Evolutionary conservation across 1,140 invertebrate species (phyloP), one percentile per base, ranked within the genome.

Genomic region (Streblospio benedicti): DNA sequence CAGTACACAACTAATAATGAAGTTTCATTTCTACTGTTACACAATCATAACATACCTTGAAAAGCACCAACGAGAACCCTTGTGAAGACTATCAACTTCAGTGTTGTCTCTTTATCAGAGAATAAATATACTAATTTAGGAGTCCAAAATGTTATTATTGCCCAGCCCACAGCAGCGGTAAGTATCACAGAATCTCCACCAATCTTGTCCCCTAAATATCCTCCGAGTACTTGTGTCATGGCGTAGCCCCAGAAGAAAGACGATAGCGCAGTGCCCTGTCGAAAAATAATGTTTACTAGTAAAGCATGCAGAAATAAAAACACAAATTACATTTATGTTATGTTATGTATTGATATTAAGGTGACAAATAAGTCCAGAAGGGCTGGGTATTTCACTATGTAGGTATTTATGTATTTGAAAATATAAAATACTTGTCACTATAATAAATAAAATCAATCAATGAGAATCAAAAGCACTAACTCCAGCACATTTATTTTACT

Each of bases 191-290:
- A 79, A 68, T 87, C 85, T 0, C 86, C 87, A 27, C 86, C 86
- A 59, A 85, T 80, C 41, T 78, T 76, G 70, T 88, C 86, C 62
- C 85, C 86, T 12, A 86, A 72, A 66, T 86, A 85, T 14, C 86
- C 86, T 47, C 85, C 85, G 49, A 85, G 66, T 32, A 81, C 82
- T 73, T 88, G 86, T 0, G 86, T 88, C 47, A 87, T 69, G 0
- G 84, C 85, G 64, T 88, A 88, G 51, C 86, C 86, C 85, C 86
- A 88, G 68, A 88, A 88, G 68, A 88, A 88, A 30, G 84, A 84
- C 4, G 86, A 87, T 9, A 88, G 68, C 45, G 88, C 83, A 1
- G 83, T 83, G 2, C 86, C 81, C 81, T 82, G 44, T 31, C 18
- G 4, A 5, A 18, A 52, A 20, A 57, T 6, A 43, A 47, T 20